Evolutionary conservation across 2,113 vertebrate species (phyloP).

Genomic region (Sigmodon hispidus): DNA sequence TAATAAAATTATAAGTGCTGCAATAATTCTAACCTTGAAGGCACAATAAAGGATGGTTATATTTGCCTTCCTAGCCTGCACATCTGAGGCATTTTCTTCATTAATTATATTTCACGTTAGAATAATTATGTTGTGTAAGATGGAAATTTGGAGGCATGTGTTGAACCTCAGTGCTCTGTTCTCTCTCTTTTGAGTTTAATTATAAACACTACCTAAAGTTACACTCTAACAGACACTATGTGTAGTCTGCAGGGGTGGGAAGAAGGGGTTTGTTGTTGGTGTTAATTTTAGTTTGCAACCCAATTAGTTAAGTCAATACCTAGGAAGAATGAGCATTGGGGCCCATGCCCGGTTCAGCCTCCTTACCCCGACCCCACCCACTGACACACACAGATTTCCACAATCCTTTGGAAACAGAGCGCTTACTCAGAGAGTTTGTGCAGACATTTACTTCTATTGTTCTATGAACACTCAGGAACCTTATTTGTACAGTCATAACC

Average conservation of each 20-base stretch:
- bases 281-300: conserved; percentile 73
- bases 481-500: not conserved
- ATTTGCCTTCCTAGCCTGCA: conserved; percentile 85
- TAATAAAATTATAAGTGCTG: conserved; percentile 90
- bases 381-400: accelerated
- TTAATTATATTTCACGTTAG: conserved; percentile 87
- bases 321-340: conserved; percentile 28
- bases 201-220: conserved; percentile 68
- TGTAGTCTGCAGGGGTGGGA: conserved; percentile 52
- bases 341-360: not conserved
- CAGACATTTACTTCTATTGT: not conserved
- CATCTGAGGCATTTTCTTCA: conserved; percentile 85
- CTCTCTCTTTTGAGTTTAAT: conserved; percentile 78
- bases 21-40: conserved; percentile 92
- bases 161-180: conserved; percentile 68
- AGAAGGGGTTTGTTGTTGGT: conserved; percentile 42
- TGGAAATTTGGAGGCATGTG: conserved; percentile 77
- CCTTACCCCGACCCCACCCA: not conserved
- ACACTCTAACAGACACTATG: conserved; percentile 54
- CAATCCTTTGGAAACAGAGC: accelerated
- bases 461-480: accelerated
- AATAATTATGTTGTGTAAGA: conserved; percentile 81
- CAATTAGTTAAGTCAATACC: conserved; percentile 78
- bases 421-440: accelerated
- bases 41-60: conserved; percentile 85